phyloP scores from a whole-genome alignment of 2,888 invertebrate species.

The Selenia dentaria region DNA sequence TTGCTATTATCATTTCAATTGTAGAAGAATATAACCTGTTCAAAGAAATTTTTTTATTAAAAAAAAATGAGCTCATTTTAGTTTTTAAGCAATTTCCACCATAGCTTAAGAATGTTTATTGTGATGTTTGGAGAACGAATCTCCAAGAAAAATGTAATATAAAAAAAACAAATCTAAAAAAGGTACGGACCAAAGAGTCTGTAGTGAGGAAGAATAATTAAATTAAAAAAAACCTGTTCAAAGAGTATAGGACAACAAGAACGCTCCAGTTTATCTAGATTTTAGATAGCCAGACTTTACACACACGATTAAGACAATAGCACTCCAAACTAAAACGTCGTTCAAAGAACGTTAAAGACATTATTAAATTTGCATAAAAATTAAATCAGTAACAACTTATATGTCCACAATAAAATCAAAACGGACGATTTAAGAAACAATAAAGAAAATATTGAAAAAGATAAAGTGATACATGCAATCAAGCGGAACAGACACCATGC shows the following conservation, averaged over 20 bases:
- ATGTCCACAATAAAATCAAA: slow-evolving; percentile 6
- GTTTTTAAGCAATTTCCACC: too few relatives aligned
- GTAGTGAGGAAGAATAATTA: too few relatives aligned
- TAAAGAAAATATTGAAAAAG: slow-evolving; percentile 22
- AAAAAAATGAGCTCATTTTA: too few relatives aligned
- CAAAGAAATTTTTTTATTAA: too few relatives aligned
- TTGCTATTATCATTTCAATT: slow-evolving; percentile 22
- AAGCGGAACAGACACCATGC: slow-evolving; percentile 41
- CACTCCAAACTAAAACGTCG: too few relatives aligned
- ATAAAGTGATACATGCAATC: slow-evolving; percentile 23
- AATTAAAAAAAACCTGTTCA: too few relatives aligned
- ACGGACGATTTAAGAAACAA: slow-evolving; percentile 11
- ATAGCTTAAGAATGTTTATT: too few relatives aligned
- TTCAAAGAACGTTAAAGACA: slow-evolving; percentile 10
- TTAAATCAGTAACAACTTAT: slow-evolving; percentile 22
- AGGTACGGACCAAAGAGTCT: too few relatives aligned
- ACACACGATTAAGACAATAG: slow-evolving; percentile 19
- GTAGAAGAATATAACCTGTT: too few relatives aligned
- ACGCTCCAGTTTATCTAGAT: slow-evolving; percentile 7
- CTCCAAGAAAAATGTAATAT: too few relatives aligned
- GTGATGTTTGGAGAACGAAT: too few relatives aligned
- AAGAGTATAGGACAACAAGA: slow-evolving; percentile 11
- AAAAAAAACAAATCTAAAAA: too few relatives aligned
- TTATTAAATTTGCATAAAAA: slow-evolving; percentile 14
- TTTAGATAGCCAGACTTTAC: neutral